Evolutionary conservation across 2,888 invertebrate species (phyloP), one percentile per base, ranked within the genome.

Genomic region (Parnassius orleans): DNA sequence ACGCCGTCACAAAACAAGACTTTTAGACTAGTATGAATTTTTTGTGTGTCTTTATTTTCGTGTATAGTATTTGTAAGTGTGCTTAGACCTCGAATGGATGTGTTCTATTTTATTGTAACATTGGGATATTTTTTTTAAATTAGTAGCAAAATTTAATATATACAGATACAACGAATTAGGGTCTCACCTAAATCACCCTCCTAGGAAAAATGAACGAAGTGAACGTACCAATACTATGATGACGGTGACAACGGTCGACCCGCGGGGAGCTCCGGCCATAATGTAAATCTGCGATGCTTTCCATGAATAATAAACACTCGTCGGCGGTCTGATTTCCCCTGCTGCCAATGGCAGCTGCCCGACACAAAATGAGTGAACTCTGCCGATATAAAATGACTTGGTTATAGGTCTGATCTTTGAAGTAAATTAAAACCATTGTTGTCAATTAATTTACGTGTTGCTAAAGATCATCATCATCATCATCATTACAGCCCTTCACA

Each of bases 251-350:
- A 41, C 44, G 61, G 57, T 9, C 57, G 44, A 15, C 42, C 56
- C 46, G 46, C 19, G 52, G 56, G 41, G 33, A 14, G 47, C 19
- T 9, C 41, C 43, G 51, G 10, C 9, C 51, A 41, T 61, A 61
- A 61, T 61, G 61, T 61, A 53, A 48, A 53, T 57, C 57, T 48
- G 61, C 53, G 61, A 57, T 55, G 51, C 47, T 24, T 14, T 15
- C 70, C 75, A 80, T 84, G 85, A 84, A 86, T 86, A 83, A 84
- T 83, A 83, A 82, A 70, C 67, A 77, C 74, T 71, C 69, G 68
- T 44, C 43, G 56, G 44, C 68, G 65, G 75, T 12, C 75, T 83
- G 84, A 84, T 84, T 84, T 84, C 84, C 85, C 84, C 69, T 69
- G 83, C 72, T 77, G 76, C 68, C 80, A 70, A 78, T 79, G 76